Conservation (phyloP, 1,140 invertebrate genomes). For the Hyposmocoma kahamanoa region DNA sequence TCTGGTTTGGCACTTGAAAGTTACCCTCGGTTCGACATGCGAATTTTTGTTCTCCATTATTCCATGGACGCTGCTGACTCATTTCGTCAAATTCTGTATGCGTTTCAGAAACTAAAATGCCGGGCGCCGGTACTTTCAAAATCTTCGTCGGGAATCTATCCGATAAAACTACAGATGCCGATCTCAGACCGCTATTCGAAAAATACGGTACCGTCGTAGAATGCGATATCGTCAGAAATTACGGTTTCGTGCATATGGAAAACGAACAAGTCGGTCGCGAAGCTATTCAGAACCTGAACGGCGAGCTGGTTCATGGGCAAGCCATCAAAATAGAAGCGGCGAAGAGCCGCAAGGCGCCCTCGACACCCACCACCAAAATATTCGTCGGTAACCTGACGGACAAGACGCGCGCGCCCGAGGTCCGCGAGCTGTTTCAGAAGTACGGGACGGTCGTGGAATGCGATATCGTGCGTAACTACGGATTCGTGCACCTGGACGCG, state of each 20-base stretch:
- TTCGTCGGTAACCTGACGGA: constrained; percentile 93
- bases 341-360: constrained; percentile 87
- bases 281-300: constrained; percentile 94
- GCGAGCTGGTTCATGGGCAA: constrained; percentile 88
- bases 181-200: constrained; percentile 93
- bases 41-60: constrained; percentile 27
- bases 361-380: constrained; percentile 90
- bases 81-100: constrained; percentile 70
- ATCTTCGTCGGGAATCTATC: constrained; percentile 96
- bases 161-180: constrained; percentile 89
- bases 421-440: constrained; percentile 89
- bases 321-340: constrained; percentile 94
- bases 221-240: constrained; percentile 97
- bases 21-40: constrained; percentile 11
- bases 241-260: constrained; percentile 98
- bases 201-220: constrained; percentile 96
- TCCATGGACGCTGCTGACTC: constrained; percentile 62
- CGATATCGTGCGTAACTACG: constrained; percentile 93
- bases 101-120: constrained; percentile 79
- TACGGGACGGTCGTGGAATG: constrained; percentile 92
- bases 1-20: constrained; percentile 16
- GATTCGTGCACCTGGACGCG: constrained; percentile 91
- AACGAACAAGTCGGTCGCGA: constrained; percentile 92
- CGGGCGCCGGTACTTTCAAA: constrained; percentile 93
- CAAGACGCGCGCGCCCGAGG: constrained; percentile 90